phyloP scores from a whole-genome alignment of 1,140 invertebrate species.

The Cardiocondyla obscurior region DNA sequence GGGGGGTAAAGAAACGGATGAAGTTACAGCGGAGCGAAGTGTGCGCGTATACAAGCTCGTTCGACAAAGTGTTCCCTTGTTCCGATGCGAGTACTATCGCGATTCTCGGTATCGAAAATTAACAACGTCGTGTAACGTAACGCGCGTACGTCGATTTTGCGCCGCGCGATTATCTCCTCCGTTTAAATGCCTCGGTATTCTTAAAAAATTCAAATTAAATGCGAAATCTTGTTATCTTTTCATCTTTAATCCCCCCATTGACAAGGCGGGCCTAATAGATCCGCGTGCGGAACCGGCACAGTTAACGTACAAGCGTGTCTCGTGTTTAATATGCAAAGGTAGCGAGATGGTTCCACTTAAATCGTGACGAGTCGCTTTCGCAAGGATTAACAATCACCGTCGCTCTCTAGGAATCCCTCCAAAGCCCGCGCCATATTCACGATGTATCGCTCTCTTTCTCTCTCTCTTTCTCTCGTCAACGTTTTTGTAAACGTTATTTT shows the following conservation, averaged over 20 bases:
- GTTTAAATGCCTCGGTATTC: background rate
- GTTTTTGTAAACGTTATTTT: conserved; percentile 50
- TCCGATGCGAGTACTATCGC: background rate
- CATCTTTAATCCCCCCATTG: conserved; percentile 1
- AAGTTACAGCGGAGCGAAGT: conserved; percentile 10
- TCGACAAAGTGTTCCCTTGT: conserved; percentile 54
- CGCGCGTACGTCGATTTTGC: background rate
- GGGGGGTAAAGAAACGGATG: conserved; percentile 12
- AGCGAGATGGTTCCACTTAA: background rate
- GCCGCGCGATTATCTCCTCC: background rate
- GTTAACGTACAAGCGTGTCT: background rate
- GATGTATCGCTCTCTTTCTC: too few species aligned
- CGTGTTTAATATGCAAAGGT: conserved; percentile 27
- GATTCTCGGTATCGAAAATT: conserved; percentile 24
- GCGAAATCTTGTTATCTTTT: background rate
- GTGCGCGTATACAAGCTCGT: background rate
- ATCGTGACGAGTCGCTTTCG: conserved; percentile 37
- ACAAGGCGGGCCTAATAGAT: background rate
- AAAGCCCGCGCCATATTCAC: conserved; percentile 7
- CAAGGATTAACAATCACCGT: conserved; percentile 29
- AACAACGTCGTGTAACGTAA: background rate
- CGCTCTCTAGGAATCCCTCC: conserved; percentile 25
- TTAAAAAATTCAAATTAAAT: background rate
- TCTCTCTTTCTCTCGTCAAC: conserved; percentile 42
- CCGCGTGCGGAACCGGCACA: background rate